A percentile compares a stretch with the other conserved stretches of the same genome.
phyloP scores from a whole-genome alignment of 2,888 invertebrate species.

The Calephelis perditalis region DNA sequence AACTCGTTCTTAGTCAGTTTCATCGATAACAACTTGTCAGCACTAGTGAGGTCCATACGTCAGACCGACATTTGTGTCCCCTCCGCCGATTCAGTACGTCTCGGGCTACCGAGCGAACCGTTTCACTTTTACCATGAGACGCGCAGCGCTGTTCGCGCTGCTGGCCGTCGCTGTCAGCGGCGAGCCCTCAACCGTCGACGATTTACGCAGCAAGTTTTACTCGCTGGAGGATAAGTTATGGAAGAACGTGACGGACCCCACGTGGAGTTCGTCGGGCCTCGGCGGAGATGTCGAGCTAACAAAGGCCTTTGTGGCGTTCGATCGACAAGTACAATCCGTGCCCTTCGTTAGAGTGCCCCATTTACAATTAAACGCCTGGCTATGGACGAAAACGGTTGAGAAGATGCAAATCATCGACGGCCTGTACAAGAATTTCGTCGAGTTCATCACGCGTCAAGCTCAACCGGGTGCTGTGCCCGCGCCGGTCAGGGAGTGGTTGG shows the following conservation, averaged over 20 bases:
- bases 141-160: conserved; percentile 51
- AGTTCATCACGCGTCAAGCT: conserved; percentile 73
- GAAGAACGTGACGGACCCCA: conserved; percentile 60
- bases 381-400: conserved; percentile 80
- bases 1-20: background rate
- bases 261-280: conserved; percentile 51
- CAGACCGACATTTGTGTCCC: conserved; percentile 40
- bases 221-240: conserved; percentile 75
- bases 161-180: conserved; percentile 38
- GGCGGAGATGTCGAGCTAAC: conserved; percentile 78
- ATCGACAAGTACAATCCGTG: conserved; percentile 64
- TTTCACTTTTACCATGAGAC: conserved; percentile 49
- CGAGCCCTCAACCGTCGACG: conserved; percentile 73
- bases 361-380: conserved; percentile 66
- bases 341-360: conserved; percentile 39
- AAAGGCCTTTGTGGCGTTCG: conserved; percentile 75
- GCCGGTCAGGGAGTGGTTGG: conserved; percentile 67
- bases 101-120: conserved; percentile 46
- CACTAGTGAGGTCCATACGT: conserved; percentile 22
- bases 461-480: conserved; percentile 56
- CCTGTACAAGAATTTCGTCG: conserved; percentile 82
- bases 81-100: conserved; percentile 49
- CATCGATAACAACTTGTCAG: conserved; percentile 24
- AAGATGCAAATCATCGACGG: conserved; percentile 81
- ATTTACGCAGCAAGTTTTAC: conserved; percentile 78